A percentile compares a stretch with the other conserved stretches of the same genome.
These are phyloP conservation scores for Stegophylla sp. DNA, from an alignment of 2,888 invertebrate genomes.

Conservation along the genomic window DNA sequence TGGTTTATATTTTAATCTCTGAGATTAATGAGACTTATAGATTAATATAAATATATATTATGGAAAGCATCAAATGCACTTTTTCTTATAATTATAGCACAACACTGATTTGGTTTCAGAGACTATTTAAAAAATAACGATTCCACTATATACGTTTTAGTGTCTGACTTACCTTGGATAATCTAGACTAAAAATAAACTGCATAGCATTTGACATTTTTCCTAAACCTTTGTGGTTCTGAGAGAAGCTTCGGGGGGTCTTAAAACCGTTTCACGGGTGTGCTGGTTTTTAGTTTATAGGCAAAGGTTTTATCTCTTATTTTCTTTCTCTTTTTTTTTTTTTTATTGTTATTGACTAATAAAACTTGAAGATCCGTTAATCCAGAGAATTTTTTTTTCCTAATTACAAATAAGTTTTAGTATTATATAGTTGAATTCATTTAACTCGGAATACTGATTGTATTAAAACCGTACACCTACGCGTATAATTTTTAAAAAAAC, in stretches of 20 bases:
- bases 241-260: conserved; percentile 7
- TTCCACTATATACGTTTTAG: conserved; percentile 34
- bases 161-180: conserved; percentile 25
- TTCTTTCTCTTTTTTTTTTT: not conserved
- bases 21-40: too few relatives aligned
- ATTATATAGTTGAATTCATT: too few relatives aligned
- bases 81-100: not conserved
- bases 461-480: too few relatives aligned
- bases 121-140: not conserved
- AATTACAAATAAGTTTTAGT: not conserved
- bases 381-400: not conserved
- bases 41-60: not conserved
- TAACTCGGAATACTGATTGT: too few relatives aligned
- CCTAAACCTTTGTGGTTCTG: conserved; percentile 40
- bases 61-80: not conserved
- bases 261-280: conserved; percentile 24
- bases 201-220: conserved; percentile 33
- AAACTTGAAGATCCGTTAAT: not conserved
- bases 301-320: conserved; percentile 37
- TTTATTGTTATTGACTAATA: conserved; percentile 23
- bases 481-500: too few relatives aligned
- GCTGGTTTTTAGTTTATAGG: conserved; percentile 21
- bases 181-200: conserved; percentile 46
- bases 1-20: too few relatives aligned
- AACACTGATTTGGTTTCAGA: not conserved